Evolutionary conservation across 2,888 invertebrate species (phyloP), one percentile per base, ranked within the genome.

Genomic region (Tipula unca): DNA sequence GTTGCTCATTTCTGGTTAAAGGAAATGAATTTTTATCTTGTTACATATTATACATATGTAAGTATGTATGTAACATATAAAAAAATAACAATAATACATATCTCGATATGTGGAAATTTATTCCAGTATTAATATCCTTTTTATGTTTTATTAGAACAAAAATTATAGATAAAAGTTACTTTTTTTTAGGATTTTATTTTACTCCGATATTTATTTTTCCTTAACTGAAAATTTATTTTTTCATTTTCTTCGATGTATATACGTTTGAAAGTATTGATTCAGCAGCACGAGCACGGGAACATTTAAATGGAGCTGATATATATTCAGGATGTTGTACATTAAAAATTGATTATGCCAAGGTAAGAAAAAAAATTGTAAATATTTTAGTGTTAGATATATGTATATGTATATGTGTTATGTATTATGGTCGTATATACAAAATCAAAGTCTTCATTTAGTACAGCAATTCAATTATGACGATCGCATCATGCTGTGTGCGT

Each of bases 291-390:
- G 99, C 98, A 87, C 98, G 99, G 90, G 97, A 98, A 88, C 95
- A 96, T 87, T 94, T 99, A 88, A 97, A 99, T 92, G 99, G 99
- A 88, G 99, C 99, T 87, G 99, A 99, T 92, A 99, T 99, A 90
- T 99, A 99, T 92, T 98, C 98, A 85, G 99, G 99, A 87, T 99
- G 99, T 93, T 99, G 99, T 92, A 99, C 99, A 87, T 93, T 99
- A 89, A 98, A 99, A 94, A 98, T 99, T 90, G 99, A 99, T 92
- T 99, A 95, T 91, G 99, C 99, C 86, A 99, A 99, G 97, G 99
- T 99, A 91, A 93, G 95, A 90, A 54, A 85, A n/a, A n/a, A n/a
- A n/a, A n/a, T n/a, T 32, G 2, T 32, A 32, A 32, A 32, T 82
- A 48, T 8, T 32, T 2, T 32, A 32, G 3, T 32, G 32, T 1